Evolutionary conservation across 2,113 vertebrate species (phyloP), one percentile per base, ranked within the genome.

Genomic region (Melanostigma gelatinosum): DNA sequence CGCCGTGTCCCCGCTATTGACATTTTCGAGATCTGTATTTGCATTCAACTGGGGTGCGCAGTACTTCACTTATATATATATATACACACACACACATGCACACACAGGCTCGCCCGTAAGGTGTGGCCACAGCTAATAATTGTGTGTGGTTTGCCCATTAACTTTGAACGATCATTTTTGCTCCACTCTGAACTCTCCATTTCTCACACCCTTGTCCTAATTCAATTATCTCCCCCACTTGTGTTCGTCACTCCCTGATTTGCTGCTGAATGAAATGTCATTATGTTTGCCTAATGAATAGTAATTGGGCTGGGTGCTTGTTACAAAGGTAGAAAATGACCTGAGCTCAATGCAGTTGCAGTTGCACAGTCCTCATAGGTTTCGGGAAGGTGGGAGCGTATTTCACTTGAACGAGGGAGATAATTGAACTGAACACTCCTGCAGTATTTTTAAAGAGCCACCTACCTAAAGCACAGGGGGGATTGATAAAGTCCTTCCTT

Each of bases 201-300:
- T 89, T 88, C 80, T 88, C 86, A 88, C 92, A 82, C 81, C 78
- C 88, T 87, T 82, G n/a, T 87, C 72, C 88, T 91, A 89, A 93
- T 93, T 93, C 85, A 92, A 93, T 94, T 93, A 92, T 86, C 79
- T 85, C 79, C 46, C 40, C 86, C 89, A 87, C 91, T 93, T 87
- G 83, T 87, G 84, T 84, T 86, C 83, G 86, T 87, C 85, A 86
- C 85, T 85, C 84, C 76, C 79, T 75, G 85, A 85, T 87, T 87
- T 84, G 74, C 84, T 40, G 87, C 87, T 87, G 88, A 90, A 90
- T 90, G 82, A 91, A 88, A 77, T 83, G 77, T 88, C 89, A 92
- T 94, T 94, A 92, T 94, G 85, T 87, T 88, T 86, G 36, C 76
- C 86, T 94, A 92, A 93, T 93, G 90, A 90, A 85, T 74, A 85